Evolutionary conservation across 2,113 vertebrate genomes (phyloP).

Genomic region (Emydura subglobosa): DNA sequence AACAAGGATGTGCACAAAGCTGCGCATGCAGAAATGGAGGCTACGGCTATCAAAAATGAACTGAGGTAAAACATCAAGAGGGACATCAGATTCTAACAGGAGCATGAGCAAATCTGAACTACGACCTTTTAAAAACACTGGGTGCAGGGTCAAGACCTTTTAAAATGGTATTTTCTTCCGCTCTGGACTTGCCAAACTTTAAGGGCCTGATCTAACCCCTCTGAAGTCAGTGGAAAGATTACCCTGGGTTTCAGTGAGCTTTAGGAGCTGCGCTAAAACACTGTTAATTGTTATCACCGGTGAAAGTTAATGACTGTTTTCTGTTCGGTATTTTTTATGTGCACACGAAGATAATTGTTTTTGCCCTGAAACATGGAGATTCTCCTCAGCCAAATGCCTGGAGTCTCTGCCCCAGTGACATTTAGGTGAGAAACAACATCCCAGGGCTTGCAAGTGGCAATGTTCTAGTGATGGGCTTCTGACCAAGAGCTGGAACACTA

Average conservation of each 20-base stretch:
- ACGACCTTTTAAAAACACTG: neutral
- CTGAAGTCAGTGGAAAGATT: neutral
- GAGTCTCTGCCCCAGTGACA: rapidly evolving
- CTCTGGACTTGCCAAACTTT: neutral
- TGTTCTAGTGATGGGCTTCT: neutral
- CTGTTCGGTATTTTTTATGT: neutral
- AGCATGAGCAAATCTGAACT: neutral
- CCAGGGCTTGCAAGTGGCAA: neutral
- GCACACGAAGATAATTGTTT: rapidly evolving
- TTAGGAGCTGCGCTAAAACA: neutral
- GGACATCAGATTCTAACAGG: neutral
- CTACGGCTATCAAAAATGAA: neutral
- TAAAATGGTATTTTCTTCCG: neutral
- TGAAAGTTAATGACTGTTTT: neutral
- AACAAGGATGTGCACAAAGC: neutral
- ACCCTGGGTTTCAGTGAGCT: neutral
- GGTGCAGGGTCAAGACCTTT: neutral
- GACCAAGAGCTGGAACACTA: neutral
- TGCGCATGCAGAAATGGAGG: neutral
- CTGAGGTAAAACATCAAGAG: neutral
- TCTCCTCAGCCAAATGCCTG: neutral
- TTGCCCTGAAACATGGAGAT: neutral
- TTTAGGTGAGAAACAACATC: conserved; percentile 15
- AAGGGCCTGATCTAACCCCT: neutral
- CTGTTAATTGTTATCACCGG: neutral